phyloP scores from a whole-genome alignment of 1,140 invertebrate genomes.

The Triops longicaudatus region DNA sequence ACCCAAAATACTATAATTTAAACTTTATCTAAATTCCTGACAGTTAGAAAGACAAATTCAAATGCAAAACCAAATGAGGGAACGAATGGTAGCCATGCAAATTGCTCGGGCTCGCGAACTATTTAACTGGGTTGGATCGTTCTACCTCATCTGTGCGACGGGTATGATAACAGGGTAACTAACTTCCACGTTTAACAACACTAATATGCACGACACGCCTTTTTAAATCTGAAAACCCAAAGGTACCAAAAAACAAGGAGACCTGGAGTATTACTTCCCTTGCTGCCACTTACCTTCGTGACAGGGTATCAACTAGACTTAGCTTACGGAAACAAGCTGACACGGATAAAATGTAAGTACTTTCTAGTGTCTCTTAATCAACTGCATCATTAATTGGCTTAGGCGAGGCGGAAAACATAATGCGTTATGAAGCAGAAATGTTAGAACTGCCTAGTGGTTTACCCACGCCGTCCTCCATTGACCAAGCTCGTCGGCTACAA shows the following conservation, averaged over 20 bases:
- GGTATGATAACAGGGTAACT: conserved; percentile 52
- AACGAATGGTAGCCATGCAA: conserved; percentile 59
- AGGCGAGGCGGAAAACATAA: conserved; percentile 70
- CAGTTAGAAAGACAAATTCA: conserved; percentile 65
- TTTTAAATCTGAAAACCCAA: conserved; percentile 32
- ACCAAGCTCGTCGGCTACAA: conserved; percentile 52
- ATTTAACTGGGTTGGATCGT: conserved; percentile 59
- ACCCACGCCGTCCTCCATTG: conserved; percentile 56
- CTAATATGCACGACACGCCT: conserved; percentile 26
- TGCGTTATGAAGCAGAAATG: conserved; percentile 58
- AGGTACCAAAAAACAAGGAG: conserved; percentile 53
- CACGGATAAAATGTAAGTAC: conserved; percentile 57
- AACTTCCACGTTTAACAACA: conserved; percentile 6
- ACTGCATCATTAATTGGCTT: conserved; percentile 19
- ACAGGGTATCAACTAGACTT: conserved; percentile 63
- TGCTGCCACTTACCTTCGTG: conserved; percentile 59
- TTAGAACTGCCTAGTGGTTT: conserved; percentile 58
- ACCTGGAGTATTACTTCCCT: conserved; percentile 49
- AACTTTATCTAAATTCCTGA: conserved; percentile 18
- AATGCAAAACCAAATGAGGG: conserved; percentile 67
- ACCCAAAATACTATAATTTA: conserved; percentile 39
- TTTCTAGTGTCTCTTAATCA: neutral
- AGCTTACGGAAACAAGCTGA: conserved; percentile 64
- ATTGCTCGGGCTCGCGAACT: conserved; percentile 60
- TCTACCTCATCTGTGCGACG: conserved; percentile 51